Evolutionary conservation across 2,113 vertebrate species (phyloP).

Genomic region (Xyliphius kryptos): DNA sequence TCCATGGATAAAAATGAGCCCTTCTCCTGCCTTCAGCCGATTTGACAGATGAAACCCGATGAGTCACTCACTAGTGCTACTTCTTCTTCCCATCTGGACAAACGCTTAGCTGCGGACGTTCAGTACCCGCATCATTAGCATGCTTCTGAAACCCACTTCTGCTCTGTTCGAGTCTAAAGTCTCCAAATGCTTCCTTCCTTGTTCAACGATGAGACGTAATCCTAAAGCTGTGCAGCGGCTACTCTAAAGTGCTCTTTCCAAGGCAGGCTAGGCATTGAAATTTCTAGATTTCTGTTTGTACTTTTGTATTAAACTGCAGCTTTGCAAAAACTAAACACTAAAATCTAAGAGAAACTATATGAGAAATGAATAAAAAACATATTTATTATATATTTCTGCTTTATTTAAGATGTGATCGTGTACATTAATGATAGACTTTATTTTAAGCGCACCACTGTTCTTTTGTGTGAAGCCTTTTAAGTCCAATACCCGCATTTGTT

Average conservation of each 20-base stretch:
- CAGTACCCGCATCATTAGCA: not conserved
- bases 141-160: not conserved
- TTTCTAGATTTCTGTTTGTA: conserved; percentile 41
- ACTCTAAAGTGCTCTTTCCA: conserved; percentile 70
- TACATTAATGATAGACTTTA: conserved; percentile 17
- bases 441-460: conserved; percentile 25
- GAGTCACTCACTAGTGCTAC: not conserved
- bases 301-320: conserved; percentile 58
- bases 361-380: conserved; percentile 26
- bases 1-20: conserved; percentile 9
- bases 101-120: not conserved
- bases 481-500: conserved; percentile 16
- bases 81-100: conserved; percentile 1
- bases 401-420: conserved; percentile 33
- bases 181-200: conserved; percentile 41
- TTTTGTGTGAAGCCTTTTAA: conserved; percentile 18
- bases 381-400: conserved; percentile 34
- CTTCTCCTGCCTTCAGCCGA: conserved; percentile 18
- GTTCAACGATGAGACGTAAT: conserved; percentile 34
- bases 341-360: conserved; percentile 36
- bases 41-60: not conserved
- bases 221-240: conserved; percentile 55
- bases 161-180: too few relatives aligned
- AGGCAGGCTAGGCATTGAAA: conserved; percentile 51
- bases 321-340: conserved; percentile 48